Evolutionary conservation across 2,797 vertebrate genomes (phyloP).

Genomic region (Stomatorhinus walkeri): DNA sequence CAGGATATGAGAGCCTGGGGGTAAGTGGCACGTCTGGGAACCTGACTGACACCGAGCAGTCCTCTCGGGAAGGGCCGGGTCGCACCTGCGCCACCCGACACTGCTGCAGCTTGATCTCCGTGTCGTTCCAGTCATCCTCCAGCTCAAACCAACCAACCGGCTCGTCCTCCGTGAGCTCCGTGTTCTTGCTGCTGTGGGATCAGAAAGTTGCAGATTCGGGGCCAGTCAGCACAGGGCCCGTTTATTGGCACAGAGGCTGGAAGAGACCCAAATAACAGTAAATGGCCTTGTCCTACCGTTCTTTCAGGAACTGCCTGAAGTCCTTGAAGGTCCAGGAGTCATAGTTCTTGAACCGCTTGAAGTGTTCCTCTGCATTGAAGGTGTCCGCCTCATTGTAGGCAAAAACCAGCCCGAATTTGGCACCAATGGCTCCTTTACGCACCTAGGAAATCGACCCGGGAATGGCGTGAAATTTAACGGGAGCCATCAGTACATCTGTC

Average conservation of each 20-base stretch:
- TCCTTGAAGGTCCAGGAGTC: slow-evolving; percentile 80
- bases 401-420: slow-evolving; percentile 88
- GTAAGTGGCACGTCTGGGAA: not conserved
- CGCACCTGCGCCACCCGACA: slow-evolving; percentile 81
- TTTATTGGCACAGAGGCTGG: not conserved
- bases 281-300: slow-evolving; percentile 58
- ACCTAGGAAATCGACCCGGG: slow-evolving; percentile 57
- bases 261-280: not conserved
- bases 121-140: slow-evolving; percentile 94
- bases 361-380: slow-evolving; percentile 90
- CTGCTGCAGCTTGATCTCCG: slow-evolving; percentile 84
- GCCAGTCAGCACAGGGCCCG: slow-evolving; percentile 13
- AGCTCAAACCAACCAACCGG: slow-evolving; percentile 95
- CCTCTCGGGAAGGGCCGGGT: not conserved
- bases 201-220: slow-evolving; percentile 35
- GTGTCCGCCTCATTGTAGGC: slow-evolving; percentile 72
- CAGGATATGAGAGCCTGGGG: not conserved
- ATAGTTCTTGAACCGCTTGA: slow-evolving; percentile 80
- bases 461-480: not conserved
- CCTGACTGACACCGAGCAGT: not conserved
- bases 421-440: slow-evolving; percentile 85
- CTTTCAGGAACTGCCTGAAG: slow-evolving; percentile 81
- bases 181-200: slow-evolving; percentile 30
- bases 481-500: not conserved
- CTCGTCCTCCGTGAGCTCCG: slow-evolving; percentile 72